A percentile compares a stretch with the other conserved stretches of the same genome.
Evolutionary conservation across 2,888 invertebrate genomes (phyloP).

Genomic region (Aphodius sticticus): DNA sequence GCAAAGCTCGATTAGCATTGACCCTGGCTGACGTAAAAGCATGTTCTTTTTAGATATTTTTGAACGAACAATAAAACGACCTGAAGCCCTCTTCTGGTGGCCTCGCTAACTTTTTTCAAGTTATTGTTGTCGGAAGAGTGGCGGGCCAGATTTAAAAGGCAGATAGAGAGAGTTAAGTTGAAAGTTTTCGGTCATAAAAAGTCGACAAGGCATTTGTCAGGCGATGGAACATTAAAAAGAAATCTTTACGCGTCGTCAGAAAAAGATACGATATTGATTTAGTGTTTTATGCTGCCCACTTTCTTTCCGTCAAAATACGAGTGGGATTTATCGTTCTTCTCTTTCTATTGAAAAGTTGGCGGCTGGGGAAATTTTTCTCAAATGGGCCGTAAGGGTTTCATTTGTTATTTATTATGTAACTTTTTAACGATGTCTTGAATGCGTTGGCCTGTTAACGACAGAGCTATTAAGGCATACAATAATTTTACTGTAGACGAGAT

Average conservation of each 20-base stretch:
- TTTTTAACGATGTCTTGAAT: not conserved
- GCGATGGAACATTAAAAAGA: not conserved
- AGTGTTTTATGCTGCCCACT: not conserved
- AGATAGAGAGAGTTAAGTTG: not conserved
- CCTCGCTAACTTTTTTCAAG: not conserved
- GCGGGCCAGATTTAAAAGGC: not conserved
- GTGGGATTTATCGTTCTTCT: not conserved
- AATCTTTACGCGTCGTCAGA: not conserved
- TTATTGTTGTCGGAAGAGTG: not conserved
- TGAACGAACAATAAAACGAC: too few relatives aligned
- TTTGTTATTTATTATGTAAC: not conserved
- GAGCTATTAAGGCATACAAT: not conserved
- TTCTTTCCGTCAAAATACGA: not conserved
- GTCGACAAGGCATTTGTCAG: slow-evolving; percentile 4
- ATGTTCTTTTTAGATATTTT: too few relatives aligned
- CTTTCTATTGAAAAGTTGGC: not conserved
- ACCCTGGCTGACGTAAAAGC: too few relatives aligned
- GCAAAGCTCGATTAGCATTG: too few relatives aligned
- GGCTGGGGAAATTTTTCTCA: not conserved
- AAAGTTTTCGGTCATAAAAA: not conserved
- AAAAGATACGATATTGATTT: slow-evolving; percentile 4
- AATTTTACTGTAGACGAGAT: not conserved
- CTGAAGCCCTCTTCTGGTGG: too few relatives aligned
- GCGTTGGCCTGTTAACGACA: not conserved
- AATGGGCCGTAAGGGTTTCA: not conserved